A percentile compares a stretch with the other conserved stretches of the same genome.
Evolutionary conservation across 2,113 vertebrate species (phyloP).

Genomic region (Catharus bicknelli): DNA sequence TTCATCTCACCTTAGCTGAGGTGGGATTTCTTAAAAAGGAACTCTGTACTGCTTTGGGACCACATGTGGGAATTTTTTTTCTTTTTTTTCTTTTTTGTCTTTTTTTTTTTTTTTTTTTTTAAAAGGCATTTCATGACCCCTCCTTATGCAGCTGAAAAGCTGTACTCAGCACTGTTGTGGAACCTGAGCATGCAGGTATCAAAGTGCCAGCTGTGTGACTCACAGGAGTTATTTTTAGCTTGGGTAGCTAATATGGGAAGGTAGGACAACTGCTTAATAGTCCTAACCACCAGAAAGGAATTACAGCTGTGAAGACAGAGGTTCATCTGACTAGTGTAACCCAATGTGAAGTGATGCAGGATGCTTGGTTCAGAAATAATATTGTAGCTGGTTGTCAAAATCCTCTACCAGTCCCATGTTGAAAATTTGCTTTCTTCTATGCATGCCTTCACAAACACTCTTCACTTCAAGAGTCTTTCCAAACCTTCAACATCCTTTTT

Average conservation of each 20-base stretch:
- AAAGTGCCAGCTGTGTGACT: background rate
- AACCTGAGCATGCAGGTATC: background rate
- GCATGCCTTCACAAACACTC: rapidly evolving
- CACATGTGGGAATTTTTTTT: background rate
- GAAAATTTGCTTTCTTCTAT: background rate
- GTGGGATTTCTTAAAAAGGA: background rate
- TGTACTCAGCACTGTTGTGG: background rate
- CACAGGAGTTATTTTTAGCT: background rate
- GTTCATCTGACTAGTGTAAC: background rate
- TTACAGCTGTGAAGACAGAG: background rate
- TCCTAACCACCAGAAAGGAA: background rate
- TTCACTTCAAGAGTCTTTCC: background rate
- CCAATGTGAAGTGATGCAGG: rapidly evolving
- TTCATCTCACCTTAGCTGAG: background rate
- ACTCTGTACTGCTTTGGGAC: background rate
- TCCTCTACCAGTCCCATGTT: rapidly evolving
- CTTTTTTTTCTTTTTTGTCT: background rate
- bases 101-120: too few relatives aligned
- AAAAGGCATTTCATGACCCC: background rate
- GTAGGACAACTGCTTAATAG: background rate
- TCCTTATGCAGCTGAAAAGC: background rate
- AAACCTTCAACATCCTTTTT: background rate
- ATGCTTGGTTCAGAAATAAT: background rate
- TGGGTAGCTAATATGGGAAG: background rate
- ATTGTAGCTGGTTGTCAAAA: background rate